Base-by-base conservation (phyloP, 2,888 invertebrate species). In the Entomobrya proxima region DNA sequence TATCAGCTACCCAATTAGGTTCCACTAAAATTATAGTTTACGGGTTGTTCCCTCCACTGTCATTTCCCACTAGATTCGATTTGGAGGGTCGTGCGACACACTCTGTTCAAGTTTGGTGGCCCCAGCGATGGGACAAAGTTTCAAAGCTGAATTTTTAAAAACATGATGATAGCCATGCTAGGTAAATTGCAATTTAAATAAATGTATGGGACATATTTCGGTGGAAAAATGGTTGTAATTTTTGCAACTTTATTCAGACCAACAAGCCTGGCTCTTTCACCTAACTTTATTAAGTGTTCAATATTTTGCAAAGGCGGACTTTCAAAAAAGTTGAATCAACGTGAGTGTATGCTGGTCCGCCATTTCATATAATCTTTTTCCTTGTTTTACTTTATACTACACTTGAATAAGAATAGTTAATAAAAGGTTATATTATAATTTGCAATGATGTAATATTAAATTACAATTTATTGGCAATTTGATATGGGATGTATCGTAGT, bases 251-350 rank as follows among this genome's bases (percentile, higher is more conserved):
- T 44, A 61, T 50, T 69, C 69, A 69, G 52, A 79, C 35, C 67
- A 52, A 24, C 64, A 69, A 61, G 78, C 40, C 50, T 72, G 11
- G 24, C 44, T 50, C 72, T 74, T 74, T 76, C 21, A 40, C 44
- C 67, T 58, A 21, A 52, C 27, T 67, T 74, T 52, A 67, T 76
- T 81, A 74, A 67, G 75, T 82, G 82, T 40, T 75, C 47, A 47
- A 47, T 61, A 35, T 32, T 44, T 47, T 32, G 6, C 69, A 24
- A n/a, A 81, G 52, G 75, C 69, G 47, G 30, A 30, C 52, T 9
- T 52, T 11, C 72, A 35, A 21, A n/a, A n/a, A 64, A 67, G 27
- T 74, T 81, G 58, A 32, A 74, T 74, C 18, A 47, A 74, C 44
- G 47, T 27, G 7, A 77, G 1, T 74, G 58, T 55, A 74, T 61